Evolutionary conservation across 2,888 invertebrate species (phyloP).

Genomic region (Unio delphinus): DNA sequence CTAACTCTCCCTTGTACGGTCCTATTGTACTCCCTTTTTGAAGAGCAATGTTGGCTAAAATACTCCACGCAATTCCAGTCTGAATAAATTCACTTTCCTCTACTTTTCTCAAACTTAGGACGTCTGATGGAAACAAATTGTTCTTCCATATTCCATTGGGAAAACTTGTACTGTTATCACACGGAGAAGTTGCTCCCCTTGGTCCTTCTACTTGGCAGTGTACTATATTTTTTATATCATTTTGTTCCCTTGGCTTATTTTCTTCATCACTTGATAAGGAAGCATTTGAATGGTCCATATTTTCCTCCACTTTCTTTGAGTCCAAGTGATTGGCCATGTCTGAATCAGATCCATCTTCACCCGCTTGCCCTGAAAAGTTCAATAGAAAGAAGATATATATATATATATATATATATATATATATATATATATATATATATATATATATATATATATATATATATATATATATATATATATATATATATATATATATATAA

Average conservation of each 20-base stretch:
- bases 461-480: no score
- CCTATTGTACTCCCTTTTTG: constrained; percentile 60
- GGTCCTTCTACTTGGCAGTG: not conserved
- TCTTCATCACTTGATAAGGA: constrained; percentile 22
- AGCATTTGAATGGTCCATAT: constrained; percentile 19
- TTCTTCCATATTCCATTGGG: no score
- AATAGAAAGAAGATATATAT: no score
- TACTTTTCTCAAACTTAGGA: constrained; percentile 51
- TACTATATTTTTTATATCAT: constrained; percentile 9
- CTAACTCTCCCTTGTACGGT: constrained; percentile 55
- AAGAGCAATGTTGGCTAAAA: constrained; percentile 51
- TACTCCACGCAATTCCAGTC: constrained; percentile 52
- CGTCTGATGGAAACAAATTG: constrained; percentile 45
- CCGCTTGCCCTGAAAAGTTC: constrained; percentile 37
- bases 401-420: no score
- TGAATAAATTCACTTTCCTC: constrained; percentile 49
- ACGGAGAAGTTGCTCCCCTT: constrained; percentile 7
- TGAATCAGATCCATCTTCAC: constrained; percentile 34
- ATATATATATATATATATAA: no score
- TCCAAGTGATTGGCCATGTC: constrained; percentile 28
- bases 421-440: no score
- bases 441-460: no score
- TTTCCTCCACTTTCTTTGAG: constrained; percentile 10
- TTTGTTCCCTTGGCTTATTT: constrained; percentile 28
- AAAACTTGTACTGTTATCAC: no score